Percentiles rank a stretch among this genome's conserved stretches.
Conservation (phyloP, 1,140 invertebrate genomes). For the Neelides sp. region DNA sequence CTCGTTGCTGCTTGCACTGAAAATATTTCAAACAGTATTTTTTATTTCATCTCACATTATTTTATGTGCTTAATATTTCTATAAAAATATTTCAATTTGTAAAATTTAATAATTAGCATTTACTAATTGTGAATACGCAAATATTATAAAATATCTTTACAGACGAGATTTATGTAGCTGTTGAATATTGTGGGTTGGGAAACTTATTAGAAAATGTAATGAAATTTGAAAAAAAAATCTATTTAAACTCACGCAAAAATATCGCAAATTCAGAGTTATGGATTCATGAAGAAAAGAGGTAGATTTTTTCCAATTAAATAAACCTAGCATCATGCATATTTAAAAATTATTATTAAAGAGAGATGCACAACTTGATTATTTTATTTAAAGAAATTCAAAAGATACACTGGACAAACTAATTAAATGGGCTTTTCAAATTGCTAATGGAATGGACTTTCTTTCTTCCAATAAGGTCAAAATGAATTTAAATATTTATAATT, state of each 20-base stretch:
- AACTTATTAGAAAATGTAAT: neutral
- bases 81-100: neutral
- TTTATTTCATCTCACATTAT: neutral
- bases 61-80: neutral
- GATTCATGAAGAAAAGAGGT: no score
- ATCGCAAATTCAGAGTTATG: no score
- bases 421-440: slow-evolving; percentile 1
- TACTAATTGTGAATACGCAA: neutral
- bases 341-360: neutral
- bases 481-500: neutral
- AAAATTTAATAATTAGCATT: neutral
- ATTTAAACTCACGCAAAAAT: no score
- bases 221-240: no score
- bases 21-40: slow-evolving; percentile 1
- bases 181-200: slow-evolving; percentile 5
- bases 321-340: neutral
- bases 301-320: no score
- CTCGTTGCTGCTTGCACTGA: slow-evolving; percentile 6
- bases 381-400: neutral
- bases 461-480: neutral
- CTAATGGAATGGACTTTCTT: slow-evolving; percentile 1
- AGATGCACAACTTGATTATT: neutral
- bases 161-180: no score
- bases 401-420: neutral
- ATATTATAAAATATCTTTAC: no score